A percentile compares a stretch with the other conserved stretches of the same genome.
These are phyloP conservation scores for Odontomachus brunneus DNA, from an alignment of 1,140 invertebrate species.

Conservation along the genomic window DNA sequence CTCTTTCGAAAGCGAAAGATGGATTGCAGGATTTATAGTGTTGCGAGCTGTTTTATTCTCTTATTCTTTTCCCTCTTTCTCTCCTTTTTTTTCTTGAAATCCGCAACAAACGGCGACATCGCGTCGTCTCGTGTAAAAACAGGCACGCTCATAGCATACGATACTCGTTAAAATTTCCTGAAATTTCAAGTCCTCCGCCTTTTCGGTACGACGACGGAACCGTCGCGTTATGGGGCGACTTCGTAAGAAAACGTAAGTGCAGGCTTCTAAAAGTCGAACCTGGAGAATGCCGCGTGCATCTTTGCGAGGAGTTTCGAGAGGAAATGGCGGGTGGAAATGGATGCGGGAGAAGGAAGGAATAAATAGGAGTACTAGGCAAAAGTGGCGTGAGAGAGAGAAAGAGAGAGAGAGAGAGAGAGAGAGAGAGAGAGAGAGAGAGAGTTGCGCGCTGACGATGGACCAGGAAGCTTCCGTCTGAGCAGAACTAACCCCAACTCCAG, in stretches of 20 bases:
- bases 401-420: neutral
- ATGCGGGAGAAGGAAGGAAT: constrained; percentile 29
- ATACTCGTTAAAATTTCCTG: neutral
- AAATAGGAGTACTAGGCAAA: constrained; percentile 6
- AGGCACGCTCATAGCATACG: no score
- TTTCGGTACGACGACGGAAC: neutral
- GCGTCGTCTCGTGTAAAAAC: no score
- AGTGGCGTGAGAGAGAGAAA: constrained; percentile 3
- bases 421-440: neutral
- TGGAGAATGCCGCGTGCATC: neutral
- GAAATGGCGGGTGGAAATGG: constrained; percentile 40
- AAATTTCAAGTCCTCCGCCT: neutral
- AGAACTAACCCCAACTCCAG: constrained; percentile 29
- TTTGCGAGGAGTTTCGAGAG: constrained; percentile 14
- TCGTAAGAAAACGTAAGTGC: neutral
- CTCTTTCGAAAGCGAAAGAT: neutral
- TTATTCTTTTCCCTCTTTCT: no score
- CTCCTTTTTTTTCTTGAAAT: no score
- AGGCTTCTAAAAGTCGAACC: constrained; percentile 28
- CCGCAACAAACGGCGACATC: no score
- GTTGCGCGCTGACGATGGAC: constrained; percentile 25
- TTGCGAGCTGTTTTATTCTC: no score
- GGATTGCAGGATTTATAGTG: no score
- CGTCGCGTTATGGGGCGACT: neutral
- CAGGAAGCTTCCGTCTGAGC: constrained; percentile 43